Percentiles rank a stretch among this genome's conserved stretches.
Conservation (phyloP, 2,113 vertebrate species). For the Rhodinocichla rosea region DNA sequence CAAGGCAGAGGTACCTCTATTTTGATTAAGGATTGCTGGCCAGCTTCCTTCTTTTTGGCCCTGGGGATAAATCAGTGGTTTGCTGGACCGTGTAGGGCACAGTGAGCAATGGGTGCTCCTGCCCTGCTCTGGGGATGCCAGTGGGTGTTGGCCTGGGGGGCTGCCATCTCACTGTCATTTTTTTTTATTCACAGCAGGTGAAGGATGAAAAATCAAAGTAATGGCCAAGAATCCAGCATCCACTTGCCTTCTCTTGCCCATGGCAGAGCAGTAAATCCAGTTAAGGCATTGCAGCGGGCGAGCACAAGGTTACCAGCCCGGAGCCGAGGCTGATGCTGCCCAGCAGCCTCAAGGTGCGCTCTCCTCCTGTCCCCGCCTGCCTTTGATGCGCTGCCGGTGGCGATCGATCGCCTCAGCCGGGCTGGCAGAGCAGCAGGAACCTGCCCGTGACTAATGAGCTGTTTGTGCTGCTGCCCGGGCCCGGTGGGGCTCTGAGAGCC, state of each 20-base stretch:
- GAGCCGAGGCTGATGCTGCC: not conserved
- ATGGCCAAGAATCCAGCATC: not conserved
- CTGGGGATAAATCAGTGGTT: not conserved
- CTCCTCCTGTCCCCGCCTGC: not conserved
- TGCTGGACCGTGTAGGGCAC: slow-evolving; percentile 1
- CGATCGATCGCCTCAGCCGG: not conserved
- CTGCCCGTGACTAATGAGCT: not conserved
- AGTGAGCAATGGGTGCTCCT: not conserved
- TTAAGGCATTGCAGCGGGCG: fast-evolving
- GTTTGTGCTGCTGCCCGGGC: not conserved
- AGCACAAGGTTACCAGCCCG: not conserved
- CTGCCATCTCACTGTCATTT: not conserved
- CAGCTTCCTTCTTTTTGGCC: not conserved
- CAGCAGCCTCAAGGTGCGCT: not conserved
- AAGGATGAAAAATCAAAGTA: not conserved
- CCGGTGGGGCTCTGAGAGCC: fast-evolving
- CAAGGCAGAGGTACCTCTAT: fast-evolving
- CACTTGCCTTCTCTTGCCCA: not conserved
- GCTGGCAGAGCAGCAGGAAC: not conserved
- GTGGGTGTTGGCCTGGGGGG: not conserved
- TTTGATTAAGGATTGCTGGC: not conserved
- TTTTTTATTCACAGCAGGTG: not conserved
- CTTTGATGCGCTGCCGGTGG: not conserved
- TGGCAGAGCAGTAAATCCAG: not conserved
- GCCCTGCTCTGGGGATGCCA: not conserved